Evolutionary conservation across 2,888 invertebrate genomes (phyloP), one percentile per base, ranked within the genome.

Genomic region (Cryptocephalus moraei): DNA sequence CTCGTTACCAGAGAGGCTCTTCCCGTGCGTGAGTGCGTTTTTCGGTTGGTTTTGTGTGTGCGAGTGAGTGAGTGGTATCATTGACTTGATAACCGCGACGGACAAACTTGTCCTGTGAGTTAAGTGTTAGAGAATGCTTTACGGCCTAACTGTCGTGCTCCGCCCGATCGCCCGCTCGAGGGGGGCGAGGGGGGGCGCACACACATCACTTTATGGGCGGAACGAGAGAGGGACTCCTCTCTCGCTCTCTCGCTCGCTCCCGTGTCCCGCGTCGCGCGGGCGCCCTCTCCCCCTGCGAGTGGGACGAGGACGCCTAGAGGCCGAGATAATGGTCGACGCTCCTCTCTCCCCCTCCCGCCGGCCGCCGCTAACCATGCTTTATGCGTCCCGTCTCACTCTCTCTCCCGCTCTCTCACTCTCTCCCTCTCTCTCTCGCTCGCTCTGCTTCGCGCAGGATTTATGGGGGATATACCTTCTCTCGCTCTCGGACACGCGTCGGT

Each of bases 241-340:
- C 22, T 22, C 22, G 66, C 49, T 52, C 61, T 69, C 73, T 66
- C 69, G 64, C 73, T 75, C 62, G 54, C 52, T 49, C 53, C 33
- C 49, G 43, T 11, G 43, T 12, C 36, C 34, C 14, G 31, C 43
- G 14, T 6, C 3, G 11, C 13, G 40, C 40, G 11, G 10, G 36
- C 11, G n/a, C 11, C 12, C 3, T 36, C 36, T 12, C 12, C 6
- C 12, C 11, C 1, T 1, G 32, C 13, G 49, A 53, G 56, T 51
- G 54, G 50, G 61, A 68, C 56, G 57, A 60, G 62, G 63, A 64
- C 56, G 56, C 61, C 54, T 62, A 67, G 67, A 68, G 66, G 63
- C 66, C 68, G 65, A 69, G 70, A 71, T 72, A 72, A 72, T 72
- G 72, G 72, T 71, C 70, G 72, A 70, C 69, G 69, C 69, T 70